Evolutionary conservation across 2,888 invertebrate species (phyloP).

Genomic region (Drosophila quinaria): DNA sequence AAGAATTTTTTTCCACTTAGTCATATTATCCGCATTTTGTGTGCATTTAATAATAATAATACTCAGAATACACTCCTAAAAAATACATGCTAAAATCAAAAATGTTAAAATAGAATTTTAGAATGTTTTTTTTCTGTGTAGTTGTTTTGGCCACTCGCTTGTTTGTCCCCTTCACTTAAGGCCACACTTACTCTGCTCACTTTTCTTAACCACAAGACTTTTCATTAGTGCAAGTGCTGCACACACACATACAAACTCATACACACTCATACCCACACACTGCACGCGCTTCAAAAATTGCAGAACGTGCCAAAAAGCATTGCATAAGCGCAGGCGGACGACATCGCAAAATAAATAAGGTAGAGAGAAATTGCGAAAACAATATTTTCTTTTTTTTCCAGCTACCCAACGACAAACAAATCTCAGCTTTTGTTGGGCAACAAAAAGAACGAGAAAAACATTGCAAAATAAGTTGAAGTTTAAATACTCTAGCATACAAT

Average conservation of each 20-base stretch:
- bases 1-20: too few relatives aligned
- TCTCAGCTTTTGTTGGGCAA: conserved; percentile 43
- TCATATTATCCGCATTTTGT: too few relatives aligned
- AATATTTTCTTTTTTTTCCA: conserved; percentile 56
- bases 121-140: too few relatives aligned
- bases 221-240: conserved; percentile 77
- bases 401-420: conserved; percentile 63
- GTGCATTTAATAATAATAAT: too few relatives aligned
- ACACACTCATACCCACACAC: conserved; percentile 22
- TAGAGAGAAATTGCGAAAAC: conserved; percentile 39
- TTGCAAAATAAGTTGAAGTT: background rate
- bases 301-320: conserved; percentile 72
- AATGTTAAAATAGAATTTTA: too few relatives aligned
- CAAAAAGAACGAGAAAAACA: background rate
- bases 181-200: conserved; percentile 10
- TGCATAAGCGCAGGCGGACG: conserved; percentile 75
- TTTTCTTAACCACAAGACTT: conserved; percentile 59
- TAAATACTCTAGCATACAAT: conserved; percentile 18
- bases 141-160: conserved; percentile 8
- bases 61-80: too few relatives aligned
- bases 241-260: conserved; percentile 14
- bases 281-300: conserved; percentile 59
- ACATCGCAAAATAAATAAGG: conserved; percentile 69
- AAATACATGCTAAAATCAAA: too few relatives aligned
- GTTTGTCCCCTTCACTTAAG: background rate